A percentile compares a stretch with the other conserved stretches of the same genome.
Evolutionary conservation across 2,113 vertebrate species (phyloP).

Genomic region (Agapornis roseicollis): DNA sequence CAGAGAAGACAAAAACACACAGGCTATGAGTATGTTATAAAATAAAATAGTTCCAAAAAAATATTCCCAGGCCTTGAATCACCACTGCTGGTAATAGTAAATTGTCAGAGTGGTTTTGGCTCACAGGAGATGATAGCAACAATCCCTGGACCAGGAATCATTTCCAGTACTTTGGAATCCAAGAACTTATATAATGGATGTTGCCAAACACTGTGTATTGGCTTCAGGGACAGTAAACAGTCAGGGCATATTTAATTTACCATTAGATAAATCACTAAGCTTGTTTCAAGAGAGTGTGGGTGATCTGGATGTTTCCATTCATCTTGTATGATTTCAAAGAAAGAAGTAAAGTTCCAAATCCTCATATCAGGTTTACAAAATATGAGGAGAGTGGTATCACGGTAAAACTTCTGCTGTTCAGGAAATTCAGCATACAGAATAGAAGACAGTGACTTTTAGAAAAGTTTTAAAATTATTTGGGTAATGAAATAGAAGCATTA

Average conservation of each 20-base stretch:
- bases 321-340: neutral
- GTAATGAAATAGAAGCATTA: neutral
- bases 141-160: neutral
- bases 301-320: neutral
- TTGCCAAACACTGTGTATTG: neutral
- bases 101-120: neutral
- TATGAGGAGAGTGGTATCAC: neutral
- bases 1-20: neutral
- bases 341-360: neutral
- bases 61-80: neutral
- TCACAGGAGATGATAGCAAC: neutral
- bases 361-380: neutral
- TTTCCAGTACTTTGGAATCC: neutral
- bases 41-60: neutral
- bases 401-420: neutral
- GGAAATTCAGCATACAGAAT: neutral
- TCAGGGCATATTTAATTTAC: neutral
- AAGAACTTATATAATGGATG: neutral
- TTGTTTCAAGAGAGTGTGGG: neutral
- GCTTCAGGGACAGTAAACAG: fast-evolving
- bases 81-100: neutral
- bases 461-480: neutral
- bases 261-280: neutral
- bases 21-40: neutral
- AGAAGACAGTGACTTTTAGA: neutral